Evolutionary conservation across 2,113 vertebrate genomes (phyloP).

Genomic region (Epinephelus fuscoguttatus): DNA sequence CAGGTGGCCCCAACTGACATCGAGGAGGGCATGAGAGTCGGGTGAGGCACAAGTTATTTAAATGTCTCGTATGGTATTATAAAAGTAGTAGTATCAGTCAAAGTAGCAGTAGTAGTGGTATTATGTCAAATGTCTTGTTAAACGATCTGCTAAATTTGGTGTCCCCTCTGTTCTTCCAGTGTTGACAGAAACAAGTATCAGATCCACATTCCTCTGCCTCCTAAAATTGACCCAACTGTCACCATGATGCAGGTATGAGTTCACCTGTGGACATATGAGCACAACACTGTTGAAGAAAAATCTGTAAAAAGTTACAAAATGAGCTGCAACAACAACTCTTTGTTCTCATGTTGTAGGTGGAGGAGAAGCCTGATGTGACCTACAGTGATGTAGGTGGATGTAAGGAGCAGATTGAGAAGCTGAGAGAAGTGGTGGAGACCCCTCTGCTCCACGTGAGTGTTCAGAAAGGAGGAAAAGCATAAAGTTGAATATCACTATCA

Average conservation of each 20-base stretch:
- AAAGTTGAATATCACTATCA: too few relatives aligned
- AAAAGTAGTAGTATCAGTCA: too few relatives aligned
- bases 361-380: constrained; percentile 98
- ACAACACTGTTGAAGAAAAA: background rate
- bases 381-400: constrained; percentile 99
- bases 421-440: constrained; percentile 98
- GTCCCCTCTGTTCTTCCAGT: constrained; percentile 72
- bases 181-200: constrained; percentile 99
- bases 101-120: too few relatives aligned
- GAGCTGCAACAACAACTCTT: background rate
- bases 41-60: constrained; percentile 83
- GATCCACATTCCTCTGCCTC: constrained; percentile 98
- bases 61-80: background rate
- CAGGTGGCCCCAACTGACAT: constrained; percentile 99
- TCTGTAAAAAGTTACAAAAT: too few relatives aligned
- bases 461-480: background rate
- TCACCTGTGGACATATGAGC: background rate
- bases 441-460: constrained; percentile 95
- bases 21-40: constrained; percentile 99
- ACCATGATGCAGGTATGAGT: constrained; percentile 98
- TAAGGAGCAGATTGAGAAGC: constrained; percentile 99
- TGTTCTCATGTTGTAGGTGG: constrained; percentile 85
- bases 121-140: background rate
- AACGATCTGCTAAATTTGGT: background rate
- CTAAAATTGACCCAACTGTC: constrained; percentile 98